Evolutionary conservation across 2,113 vertebrate species (phyloP).

Genomic region (Climacteris rufus): DNA sequence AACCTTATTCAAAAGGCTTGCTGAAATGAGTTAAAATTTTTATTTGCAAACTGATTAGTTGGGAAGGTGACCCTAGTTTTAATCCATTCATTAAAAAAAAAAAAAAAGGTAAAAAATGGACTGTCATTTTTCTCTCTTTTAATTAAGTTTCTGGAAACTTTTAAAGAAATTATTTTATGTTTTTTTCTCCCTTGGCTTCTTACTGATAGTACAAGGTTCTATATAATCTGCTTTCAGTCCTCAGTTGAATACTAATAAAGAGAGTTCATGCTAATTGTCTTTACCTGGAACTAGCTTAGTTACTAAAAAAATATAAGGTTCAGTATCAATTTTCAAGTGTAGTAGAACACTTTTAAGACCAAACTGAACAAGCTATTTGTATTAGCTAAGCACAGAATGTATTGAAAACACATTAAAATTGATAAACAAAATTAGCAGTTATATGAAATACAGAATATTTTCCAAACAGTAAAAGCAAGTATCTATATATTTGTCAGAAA

Average conservation of each 20-base stretch:
- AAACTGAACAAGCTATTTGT: neutral
- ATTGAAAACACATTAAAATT: neutral
- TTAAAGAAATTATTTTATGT: neutral
- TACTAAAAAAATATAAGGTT: neutral
- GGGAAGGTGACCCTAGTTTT: neutral
- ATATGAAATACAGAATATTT: neutral
- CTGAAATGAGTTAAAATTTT: neutral
- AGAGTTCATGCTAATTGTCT: neutral
- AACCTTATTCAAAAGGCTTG: neutral
- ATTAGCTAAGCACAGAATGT: neutral
- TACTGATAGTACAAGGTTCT: neutral
- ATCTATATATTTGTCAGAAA: neutral
- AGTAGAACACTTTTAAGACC: neutral
- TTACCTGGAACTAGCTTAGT: neutral
- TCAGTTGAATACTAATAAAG: neutral
- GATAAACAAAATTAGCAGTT: neutral
- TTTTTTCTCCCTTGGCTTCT: neutral
- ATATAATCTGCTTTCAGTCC: neutral
- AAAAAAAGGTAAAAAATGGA: neutral
- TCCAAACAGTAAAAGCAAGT: neutral
- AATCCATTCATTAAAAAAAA: neutral
- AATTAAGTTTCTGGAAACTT: neutral
- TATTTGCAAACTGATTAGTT: neutral
- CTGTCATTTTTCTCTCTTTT: neutral
- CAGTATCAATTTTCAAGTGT: neutral